Evolutionary conservation across 2,113 vertebrate genomes (phyloP), one percentile per base, ranked within the genome.

Genomic region (Phyllostomus discolor): DNA sequence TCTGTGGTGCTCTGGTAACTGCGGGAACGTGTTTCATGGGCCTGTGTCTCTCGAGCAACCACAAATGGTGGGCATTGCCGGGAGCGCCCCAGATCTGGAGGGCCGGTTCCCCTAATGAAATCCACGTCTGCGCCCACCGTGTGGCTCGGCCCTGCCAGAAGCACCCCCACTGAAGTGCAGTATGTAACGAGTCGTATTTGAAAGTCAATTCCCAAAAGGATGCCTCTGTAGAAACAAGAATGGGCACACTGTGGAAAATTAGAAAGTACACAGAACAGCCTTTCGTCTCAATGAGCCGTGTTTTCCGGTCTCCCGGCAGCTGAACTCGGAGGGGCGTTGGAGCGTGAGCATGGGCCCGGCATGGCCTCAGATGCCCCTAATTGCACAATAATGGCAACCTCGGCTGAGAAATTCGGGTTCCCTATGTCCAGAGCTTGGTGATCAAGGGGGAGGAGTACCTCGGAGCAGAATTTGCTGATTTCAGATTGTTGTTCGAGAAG

Each of bases 351-450:
- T 1, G 67, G n/a, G n/a, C 0, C 0, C 7, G 54, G 83, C 82
- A 19, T 79, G 93, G 78, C 80, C 97, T 72, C 94, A 85, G 66
- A 88, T 95, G 91, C 89, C 96, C 82, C 81, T 76, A 86, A 1
- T 97, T 97, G 97, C 69, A 69, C 79, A 94, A 87, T 96, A 81
- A 92, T 8, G 85, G 76, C 84, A 76, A 96, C 97, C 95, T 80
- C 43, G 0, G 62, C 28, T 11, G 79, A 70, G 91, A 93, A 97
- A 96, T 90, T 80, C 97, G 90, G 76, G 91, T 97, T 97, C 91
- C 50, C 69, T 85, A 24, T 19, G 54, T 91, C 96, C 90, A 78
- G 96, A 95, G 90, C 95, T 96, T 91, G 33, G 72, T 96, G 93
- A 96, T 97, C 94, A 94, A 0, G 80, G 95, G 70, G 89, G 90